Evolutionary conservation across 2,113 vertebrate genomes (phyloP), one percentile per base, ranked within the genome.

Genomic region (Trochalopteron elliotii): DNA sequence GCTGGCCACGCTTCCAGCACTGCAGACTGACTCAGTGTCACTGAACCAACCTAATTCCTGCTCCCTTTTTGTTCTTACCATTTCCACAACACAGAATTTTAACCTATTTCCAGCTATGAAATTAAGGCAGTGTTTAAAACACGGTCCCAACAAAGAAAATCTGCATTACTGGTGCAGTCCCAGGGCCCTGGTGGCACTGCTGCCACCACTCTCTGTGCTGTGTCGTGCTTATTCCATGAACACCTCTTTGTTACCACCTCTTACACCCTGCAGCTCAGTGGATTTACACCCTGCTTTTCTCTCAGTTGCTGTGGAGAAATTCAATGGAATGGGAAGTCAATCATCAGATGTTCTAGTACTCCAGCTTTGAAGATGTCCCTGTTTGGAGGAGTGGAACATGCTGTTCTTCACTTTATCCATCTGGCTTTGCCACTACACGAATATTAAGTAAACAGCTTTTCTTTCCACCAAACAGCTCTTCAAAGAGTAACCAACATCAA

Each of bases 191-290:
- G 18, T 49, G 57, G 33, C 53, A 12, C 21, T 70, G 13, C 33
- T 35, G 39, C 27, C 4, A 1, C 35, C 5, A 0, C 44, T 31
- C 52, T 12, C 47, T 0, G 0, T 12, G 63, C 75, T 57, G 23
- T 3, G 7, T 6, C 5, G 9, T 53, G 57, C 20, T 57, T 24
- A 47, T 59, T 61, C 50, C 70, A 60, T 0, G 0, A 72, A 40
- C 44, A 44, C 6, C 24, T 27, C 44, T 79, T 42, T 57, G 45
- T 50, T 31, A 33, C 20, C 40, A 61, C 64, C 55, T 77, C 55
- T 57, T 5, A 42, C 10, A 60, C 31, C 57, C 70, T 56, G 35
- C 61, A 83, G 83, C 60, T 84, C 77, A 3, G 23, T 45, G 50
- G n/a, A 89, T 87, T 92, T 59, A 77, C 45, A 81, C 21, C 60